phyloP scores from a whole-genome alignment of 2,888 invertebrate species.

The Thereva unica region DNA sequence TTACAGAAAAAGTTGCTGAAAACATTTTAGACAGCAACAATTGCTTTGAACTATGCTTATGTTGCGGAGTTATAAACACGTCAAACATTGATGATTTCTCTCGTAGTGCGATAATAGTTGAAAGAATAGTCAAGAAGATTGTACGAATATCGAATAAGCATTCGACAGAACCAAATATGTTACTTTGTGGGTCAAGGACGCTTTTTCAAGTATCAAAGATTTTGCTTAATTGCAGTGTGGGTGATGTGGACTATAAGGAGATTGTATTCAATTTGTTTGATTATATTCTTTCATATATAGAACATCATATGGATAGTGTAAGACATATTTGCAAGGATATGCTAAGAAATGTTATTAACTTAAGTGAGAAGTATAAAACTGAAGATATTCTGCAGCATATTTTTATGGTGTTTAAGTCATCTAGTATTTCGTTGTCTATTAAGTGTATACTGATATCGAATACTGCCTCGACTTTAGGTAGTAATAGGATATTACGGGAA shows the following conservation, averaged over 20 bases:
- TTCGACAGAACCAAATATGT: constrained; percentile 48
- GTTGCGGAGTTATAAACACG: constrained; percentile 51
- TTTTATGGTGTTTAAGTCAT: constrained; percentile 47
- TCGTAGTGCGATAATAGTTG: constrained; percentile 37
- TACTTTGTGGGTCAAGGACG: constrained; percentile 51
- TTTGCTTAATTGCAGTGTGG: constrained; percentile 45
- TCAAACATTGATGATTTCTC: constrained; percentile 48
- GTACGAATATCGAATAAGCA: constrained; percentile 45
- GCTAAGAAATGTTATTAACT: constrained; percentile 58
- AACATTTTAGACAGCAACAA: constrained; percentile 40
- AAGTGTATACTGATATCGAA: constrained; percentile 51
- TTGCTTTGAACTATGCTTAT: constrained; percentile 46
- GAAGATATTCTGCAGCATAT: constrained; percentile 47
- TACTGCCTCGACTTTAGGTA: constrained; percentile 48
- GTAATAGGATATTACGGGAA: constrained; percentile 44
- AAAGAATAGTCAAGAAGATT: constrained; percentile 47
- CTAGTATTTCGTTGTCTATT: constrained; percentile 46
- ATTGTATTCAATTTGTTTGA: constrained; percentile 60
- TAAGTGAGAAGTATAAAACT: constrained; percentile 50
- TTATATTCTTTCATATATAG: constrained; percentile 55
- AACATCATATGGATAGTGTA: constrained; percentile 70
- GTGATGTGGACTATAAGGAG: constrained; percentile 46
- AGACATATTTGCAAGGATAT: constrained; percentile 64
- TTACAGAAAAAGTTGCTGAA: constrained; percentile 35
- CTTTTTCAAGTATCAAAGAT: constrained; percentile 48